These are phyloP conservation scores for Leucoraja erinaceus DNA, from an alignment of 2,113 vertebrate species.

Conservation along the genomic window DNA sequence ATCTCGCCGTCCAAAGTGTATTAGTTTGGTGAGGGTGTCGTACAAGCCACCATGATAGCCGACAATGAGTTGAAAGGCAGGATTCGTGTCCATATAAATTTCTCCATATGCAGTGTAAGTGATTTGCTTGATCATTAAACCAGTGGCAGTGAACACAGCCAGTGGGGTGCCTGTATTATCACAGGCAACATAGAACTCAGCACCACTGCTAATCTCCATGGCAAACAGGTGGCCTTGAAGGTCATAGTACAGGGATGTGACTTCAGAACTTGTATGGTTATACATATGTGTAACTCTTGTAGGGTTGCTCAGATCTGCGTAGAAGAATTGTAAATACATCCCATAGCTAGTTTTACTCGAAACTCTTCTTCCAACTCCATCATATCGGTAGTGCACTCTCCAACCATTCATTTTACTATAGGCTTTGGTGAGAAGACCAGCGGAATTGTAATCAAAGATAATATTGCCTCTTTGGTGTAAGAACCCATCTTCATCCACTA, in stretches of 20 bases:
- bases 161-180: constrained; percentile 94
- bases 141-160: constrained; percentile 89
- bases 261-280: constrained; percentile 95
- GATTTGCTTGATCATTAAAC: constrained; percentile 93
- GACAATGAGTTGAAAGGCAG: constrained; percentile 81
- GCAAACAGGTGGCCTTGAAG: constrained; percentile 94
- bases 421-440: constrained; percentile 77
- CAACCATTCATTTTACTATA: constrained; percentile 82
- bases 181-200: constrained; percentile 93
- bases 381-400: constrained; percentile 87
- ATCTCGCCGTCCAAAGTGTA: constrained; percentile 90
- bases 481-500: constrained; percentile 92
- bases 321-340: constrained; percentile 95
- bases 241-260: constrained; percentile 93
- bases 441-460: constrained; percentile 90
- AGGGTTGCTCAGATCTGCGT: constrained; percentile 85
- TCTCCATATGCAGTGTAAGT: constrained; percentile 92
- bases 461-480: constrained; percentile 86
- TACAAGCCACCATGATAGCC: constrained; percentile 94
- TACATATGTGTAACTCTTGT: constrained; percentile 94
- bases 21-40: constrained; percentile 84
- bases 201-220: constrained; percentile 91
- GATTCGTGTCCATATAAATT: constrained; percentile 94
- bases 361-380: constrained; percentile 85
- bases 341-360: constrained; percentile 77